Evolutionary conservation across 1,140 invertebrate genomes (phyloP).

Genomic region (Drosophila oshimai): DNA sequence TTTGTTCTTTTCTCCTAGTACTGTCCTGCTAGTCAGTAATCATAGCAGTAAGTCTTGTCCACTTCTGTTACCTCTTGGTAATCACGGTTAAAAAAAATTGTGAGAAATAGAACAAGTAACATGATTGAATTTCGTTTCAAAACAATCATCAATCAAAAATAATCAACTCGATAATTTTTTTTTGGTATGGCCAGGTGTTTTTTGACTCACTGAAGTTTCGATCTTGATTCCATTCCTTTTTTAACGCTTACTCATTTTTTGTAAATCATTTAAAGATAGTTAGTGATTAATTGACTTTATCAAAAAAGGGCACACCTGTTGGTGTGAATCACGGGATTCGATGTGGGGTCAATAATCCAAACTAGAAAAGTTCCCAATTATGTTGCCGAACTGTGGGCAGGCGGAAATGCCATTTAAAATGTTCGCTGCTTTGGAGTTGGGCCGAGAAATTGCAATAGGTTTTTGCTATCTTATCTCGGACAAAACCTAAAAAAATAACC

Average conservation of each 20-base stretch:
- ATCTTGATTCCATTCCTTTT: background rate
- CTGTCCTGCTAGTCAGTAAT: too few species aligned
- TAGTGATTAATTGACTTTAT: constrained; percentile 22
- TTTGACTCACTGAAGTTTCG: constrained; percentile 4
- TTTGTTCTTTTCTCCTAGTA: too few species aligned
- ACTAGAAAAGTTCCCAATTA: background rate
- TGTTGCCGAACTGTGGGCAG: background rate
- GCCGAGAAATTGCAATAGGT: constrained; percentile 13
- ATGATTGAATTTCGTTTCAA: background rate
- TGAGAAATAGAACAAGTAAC: background rate
- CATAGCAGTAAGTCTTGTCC: too few species aligned
- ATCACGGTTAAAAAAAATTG: too few species aligned
- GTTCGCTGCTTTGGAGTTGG: background rate
- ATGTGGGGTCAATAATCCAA: constrained; percentile 9
- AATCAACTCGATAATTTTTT: constrained; percentile 1
- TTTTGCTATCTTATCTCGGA: constrained; percentile 24
- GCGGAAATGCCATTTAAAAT: constrained; percentile 18
- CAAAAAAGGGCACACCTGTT: constrained; percentile 18
- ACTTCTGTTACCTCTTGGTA: too few species aligned
- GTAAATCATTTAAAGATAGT: constrained; percentile 9
- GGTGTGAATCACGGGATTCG: constrained; percentile 5
- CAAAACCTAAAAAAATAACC: constrained; percentile 22
- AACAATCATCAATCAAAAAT: constrained; percentile 21
- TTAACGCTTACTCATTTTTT: background rate
- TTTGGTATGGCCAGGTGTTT: background rate